Evolutionary conservation across 2,888 invertebrate genomes (phyloP).

Genomic region (Arge pagana): DNA sequence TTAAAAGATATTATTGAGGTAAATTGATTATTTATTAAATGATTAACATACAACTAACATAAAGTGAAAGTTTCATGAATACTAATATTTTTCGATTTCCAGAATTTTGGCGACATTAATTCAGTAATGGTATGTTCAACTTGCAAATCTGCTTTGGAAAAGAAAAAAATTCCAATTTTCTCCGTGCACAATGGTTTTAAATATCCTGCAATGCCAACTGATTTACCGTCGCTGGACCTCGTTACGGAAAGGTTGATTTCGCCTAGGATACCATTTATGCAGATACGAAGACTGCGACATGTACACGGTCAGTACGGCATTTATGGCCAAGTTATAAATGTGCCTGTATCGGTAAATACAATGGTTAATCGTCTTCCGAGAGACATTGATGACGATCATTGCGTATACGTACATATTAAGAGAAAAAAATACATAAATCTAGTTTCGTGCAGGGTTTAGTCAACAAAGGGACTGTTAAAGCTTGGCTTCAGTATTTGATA

Average conservation of each 20-base stretch:
- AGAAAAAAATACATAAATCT: slow-evolving; percentile 45
- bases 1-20: no score
- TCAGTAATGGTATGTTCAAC: no score
- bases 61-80: no score
- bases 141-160: no score
- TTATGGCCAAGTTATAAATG: slow-evolving; percentile 52
- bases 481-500: slow-evolving; percentile 36
- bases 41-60: no score
- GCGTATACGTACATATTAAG: slow-evolving; percentile 47
- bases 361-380: slow-evolving; percentile 49
- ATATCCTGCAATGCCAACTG: slow-evolving; percentile 46
- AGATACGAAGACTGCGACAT: slow-evolving; percentile 48
- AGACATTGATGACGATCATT: slow-evolving; percentile 45
- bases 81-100: no score
- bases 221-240: slow-evolving; percentile 43
- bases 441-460: slow-evolving; percentile 39
- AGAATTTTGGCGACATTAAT: no score
- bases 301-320: slow-evolving; percentile 44
- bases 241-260: slow-evolving; percentile 48
- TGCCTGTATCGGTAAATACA: slow-evolving; percentile 46
- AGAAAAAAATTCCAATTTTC: no score
- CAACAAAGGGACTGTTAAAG: slow-evolving; percentile 38
- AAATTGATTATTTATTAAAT: no score
- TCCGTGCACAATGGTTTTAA: slow-evolving; percentile 52
- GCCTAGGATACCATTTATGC: slow-evolving; percentile 49